Base-by-base conservation (phyloP, 53 echinoderm and acorn worm species). In the Zoroaster sp. region DNA sequence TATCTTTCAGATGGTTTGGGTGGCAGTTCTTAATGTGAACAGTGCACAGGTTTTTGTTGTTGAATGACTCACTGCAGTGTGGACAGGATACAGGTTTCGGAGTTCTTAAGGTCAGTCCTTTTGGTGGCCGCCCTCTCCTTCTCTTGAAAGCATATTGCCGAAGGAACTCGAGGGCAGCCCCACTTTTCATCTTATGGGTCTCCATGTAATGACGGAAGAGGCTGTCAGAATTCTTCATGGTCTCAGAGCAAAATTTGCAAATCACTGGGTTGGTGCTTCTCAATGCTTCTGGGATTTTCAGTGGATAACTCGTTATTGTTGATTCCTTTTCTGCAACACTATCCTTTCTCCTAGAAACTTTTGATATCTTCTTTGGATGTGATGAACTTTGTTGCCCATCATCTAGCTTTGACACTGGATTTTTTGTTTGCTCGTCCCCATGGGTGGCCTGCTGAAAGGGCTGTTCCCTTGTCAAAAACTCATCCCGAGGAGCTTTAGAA, bases 241-340 rank as follows among this genome's bases (percentile, higher is more conserved):
- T 78, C 69, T 76, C 88, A 0, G 66, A 77, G 69, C 88, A 88
- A 46, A 88, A 88, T 34, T 76, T 88, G 68, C 88, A 88, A 30
- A 47, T 42, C 46, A 78, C 68, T 7, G 78, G 7, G 14, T 59
- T 23, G 46, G 20, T 30, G 43, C 25, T 72, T 54, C 4, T 42
- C 35, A 18, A 34, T 47, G 32, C 47, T 85, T 69, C 71, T 23
- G 51, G 51, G 36, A 70, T 47, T 47, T 69, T 44, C 35, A 33
- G 45, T 1, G 41, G 42, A 30, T 4, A 15, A 25, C 9, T 3
- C 21, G 37, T 36, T 14, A 38, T 1, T 68, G 83, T 31, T 66
- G 35, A 44, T 69, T 46, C 83, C 34, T 46, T 67, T 34, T 70
- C 18, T 5, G 33, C 42, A 20, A 49, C 44, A 70, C 35, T 71